These are phyloP conservation scores for Linnaemya tessellans DNA, from an alignment of 2,888 invertebrate species.

Conservation along the genomic window DNA sequence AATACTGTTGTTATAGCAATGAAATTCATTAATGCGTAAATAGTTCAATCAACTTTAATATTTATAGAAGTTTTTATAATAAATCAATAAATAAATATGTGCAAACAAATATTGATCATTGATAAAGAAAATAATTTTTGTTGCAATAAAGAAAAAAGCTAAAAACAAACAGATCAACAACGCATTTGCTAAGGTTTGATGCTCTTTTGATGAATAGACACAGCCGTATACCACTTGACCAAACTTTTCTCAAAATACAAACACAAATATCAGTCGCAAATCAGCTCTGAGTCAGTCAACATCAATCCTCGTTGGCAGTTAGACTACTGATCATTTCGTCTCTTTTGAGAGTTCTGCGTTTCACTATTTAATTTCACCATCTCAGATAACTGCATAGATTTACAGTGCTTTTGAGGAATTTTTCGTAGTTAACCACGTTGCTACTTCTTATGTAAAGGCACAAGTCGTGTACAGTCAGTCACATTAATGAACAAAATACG, in stretches of 20 bases:
- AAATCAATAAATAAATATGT: constrained; percentile 16
- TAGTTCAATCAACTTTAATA: constrained; percentile 63
- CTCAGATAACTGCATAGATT: no score
- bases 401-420: no score
- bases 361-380: no score
- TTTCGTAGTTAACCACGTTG: no score
- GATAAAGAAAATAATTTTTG: not conserved
- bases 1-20: constrained; percentile 24
- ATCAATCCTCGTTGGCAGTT: no score
- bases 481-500: no score
- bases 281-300: no score
- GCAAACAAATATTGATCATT: constrained; percentile 10
- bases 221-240: not conserved
- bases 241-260: not conserved
- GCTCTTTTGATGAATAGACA: not conserved
- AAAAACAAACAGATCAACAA: not conserved
- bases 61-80: constrained; percentile 28
- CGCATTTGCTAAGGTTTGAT: not conserved
- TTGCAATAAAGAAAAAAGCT: not conserved
- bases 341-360: no score
- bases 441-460: no score
- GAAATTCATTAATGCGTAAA: constrained; percentile 52
- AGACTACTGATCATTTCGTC: no score
- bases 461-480: no score
- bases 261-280: no score